Evolutionary conservation across 2,888 invertebrate genomes (phyloP).

Genomic region (Drosophila paranaensis): DNA sequence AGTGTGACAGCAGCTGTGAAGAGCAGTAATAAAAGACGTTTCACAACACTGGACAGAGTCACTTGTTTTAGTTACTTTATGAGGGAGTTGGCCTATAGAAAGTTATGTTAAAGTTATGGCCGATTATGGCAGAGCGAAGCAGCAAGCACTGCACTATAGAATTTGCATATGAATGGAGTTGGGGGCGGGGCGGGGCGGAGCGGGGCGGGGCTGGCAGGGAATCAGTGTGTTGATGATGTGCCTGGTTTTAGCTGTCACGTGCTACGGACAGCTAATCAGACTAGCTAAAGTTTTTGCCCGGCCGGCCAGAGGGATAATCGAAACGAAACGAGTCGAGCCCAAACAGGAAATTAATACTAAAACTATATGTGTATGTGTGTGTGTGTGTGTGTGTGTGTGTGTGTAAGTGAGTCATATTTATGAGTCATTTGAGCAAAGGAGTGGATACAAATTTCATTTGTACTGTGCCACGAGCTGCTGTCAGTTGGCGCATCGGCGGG

Average conservation of each 20-base stretch:
- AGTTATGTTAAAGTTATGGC: conserved; percentile 5
- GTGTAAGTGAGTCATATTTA: conserved; percentile 3
- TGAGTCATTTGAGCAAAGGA: conserved; percentile 19
- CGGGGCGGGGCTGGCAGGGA: conserved; percentile 11
- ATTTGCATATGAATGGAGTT: conserved; percentile 56
- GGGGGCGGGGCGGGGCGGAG: no score
- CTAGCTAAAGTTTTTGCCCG: conserved; percentile 24
- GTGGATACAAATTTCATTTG: neutral
- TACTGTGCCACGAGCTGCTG: neutral
- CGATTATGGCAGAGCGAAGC: neutral
- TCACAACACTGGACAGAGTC: conserved; percentile 6
- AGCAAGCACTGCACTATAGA: conserved; percentile 10
- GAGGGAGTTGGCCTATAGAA: neutral
- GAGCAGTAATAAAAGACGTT: no score
- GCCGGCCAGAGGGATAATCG: conserved; percentile 26
- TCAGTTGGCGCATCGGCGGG: neutral
- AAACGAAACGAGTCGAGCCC: conserved; percentile 21
- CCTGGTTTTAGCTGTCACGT: conserved; percentile 20
- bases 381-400: neutral
- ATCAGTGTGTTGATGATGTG: conserved; percentile 29
- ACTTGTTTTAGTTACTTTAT: conserved; percentile 16
- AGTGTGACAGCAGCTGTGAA: neutral
- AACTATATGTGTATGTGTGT: conserved; percentile 7
- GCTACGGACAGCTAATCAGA: conserved; percentile 38
- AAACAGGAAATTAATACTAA: conserved; percentile 46